Evolutionary conservation across 2,797 vertebrate species (phyloP).

Genomic region (Hypotaenidia okinawae): DNA sequence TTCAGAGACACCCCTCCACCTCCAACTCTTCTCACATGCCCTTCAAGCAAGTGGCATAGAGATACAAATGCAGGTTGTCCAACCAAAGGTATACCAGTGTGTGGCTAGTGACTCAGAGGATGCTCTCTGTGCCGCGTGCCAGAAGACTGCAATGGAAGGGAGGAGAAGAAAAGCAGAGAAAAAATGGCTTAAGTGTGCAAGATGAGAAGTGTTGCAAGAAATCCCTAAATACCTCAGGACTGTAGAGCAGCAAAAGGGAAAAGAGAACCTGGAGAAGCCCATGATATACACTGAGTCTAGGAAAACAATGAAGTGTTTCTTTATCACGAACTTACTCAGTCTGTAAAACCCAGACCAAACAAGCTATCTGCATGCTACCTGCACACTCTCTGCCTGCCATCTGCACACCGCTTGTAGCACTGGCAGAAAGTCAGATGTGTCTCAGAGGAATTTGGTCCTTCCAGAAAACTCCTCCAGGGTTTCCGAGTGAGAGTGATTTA

Average conservation of each 20-base stretch:
- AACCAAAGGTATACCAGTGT: not conserved
- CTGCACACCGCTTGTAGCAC: not conserved
- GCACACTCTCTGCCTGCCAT: not conserved
- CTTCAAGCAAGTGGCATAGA: not conserved
- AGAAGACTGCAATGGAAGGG: not conserved
- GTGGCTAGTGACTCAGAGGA: not conserved
- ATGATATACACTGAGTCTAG: not conserved
- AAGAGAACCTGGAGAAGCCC: not conserved
- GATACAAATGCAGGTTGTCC: not conserved
- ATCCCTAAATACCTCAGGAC: not conserved
- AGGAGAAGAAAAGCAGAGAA: not conserved
- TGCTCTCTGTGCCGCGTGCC: rapidly evolving
- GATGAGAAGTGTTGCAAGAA: not conserved
- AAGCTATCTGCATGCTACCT: not conserved
- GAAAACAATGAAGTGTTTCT: not conserved
- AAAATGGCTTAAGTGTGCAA: not conserved
- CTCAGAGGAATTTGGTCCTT: not conserved
- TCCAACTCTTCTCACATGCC: not conserved
- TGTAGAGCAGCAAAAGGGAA: not conserved
- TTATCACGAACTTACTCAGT: not conserved
- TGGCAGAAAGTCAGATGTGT: not conserved
- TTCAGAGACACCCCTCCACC: not conserved
- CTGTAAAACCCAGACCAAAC: not conserved
- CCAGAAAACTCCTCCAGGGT: not conserved
- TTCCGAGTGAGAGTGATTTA: not conserved